phyloP scores from a whole-genome alignment of 2,888 invertebrate species.

The Rhimphoctona megacephalus region DNA sequence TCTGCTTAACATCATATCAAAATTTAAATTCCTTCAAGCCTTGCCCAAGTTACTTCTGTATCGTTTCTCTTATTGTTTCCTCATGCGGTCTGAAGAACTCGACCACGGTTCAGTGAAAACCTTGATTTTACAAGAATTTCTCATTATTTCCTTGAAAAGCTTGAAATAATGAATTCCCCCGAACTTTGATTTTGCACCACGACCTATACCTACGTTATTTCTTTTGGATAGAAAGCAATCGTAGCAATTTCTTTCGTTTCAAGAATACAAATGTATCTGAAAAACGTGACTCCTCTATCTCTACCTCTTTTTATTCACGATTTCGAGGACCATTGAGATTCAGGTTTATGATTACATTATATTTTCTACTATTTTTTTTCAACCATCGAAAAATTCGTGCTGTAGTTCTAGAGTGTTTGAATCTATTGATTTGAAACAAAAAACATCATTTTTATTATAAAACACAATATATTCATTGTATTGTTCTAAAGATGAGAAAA shows the following conservation, averaged over 20 bases:
- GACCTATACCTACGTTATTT: background rate
- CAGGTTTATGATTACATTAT: background rate
- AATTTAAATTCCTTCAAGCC: background rate
- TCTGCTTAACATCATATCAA: background rate
- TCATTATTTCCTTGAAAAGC: conserved; percentile 47
- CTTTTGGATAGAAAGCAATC: conserved; percentile 20
- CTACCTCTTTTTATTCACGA: background rate
- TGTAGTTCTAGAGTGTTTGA: background rate
- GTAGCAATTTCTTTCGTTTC: conserved; percentile 63
- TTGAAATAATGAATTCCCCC: conserved; percentile 55
- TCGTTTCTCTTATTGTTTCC: background rate
- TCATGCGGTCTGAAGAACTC: conserved; percentile 34
- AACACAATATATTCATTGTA: background rate
- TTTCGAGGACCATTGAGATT: background rate
- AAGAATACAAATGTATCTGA: conserved; percentile 57
- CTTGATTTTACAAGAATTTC: conserved; percentile 38
- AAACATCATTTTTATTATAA: background rate
- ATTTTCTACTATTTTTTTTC: background rate
- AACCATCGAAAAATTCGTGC: background rate
- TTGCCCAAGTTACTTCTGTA: background rate
- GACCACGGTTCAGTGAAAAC: conserved; percentile 16
- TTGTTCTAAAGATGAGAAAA: background rate
- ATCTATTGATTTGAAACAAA: background rate
- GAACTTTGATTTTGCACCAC: background rate
- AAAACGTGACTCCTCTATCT: conserved; percentile 51